These are phyloP conservation scores for Myrmophylax atrothorax DNA, from an alignment of 2,113 vertebrate species.

Conservation along the genomic window DNA sequence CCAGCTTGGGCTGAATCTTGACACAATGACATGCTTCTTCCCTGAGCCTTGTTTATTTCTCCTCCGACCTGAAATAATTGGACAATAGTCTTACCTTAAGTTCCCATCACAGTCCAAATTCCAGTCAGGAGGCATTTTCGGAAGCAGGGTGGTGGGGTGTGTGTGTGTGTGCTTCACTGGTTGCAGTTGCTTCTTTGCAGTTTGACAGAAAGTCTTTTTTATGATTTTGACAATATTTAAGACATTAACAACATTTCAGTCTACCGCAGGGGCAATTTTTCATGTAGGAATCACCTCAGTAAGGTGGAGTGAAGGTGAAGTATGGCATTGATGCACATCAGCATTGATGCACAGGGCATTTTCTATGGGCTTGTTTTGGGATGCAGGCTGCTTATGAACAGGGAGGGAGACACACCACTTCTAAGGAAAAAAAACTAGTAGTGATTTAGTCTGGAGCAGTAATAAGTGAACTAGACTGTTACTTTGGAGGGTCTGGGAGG, in stretches of 20 bases:
- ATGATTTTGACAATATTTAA: neutral
- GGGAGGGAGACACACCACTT: neutral
- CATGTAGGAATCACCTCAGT: neutral
- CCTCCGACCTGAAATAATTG: neutral
- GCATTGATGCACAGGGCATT: neutral
- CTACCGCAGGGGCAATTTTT: neutral
- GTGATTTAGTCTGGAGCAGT: neutral
- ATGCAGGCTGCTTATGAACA: neutral
- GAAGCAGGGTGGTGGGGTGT: too few species aligned
- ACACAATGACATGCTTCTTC: neutral
- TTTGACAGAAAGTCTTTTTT: neutral
- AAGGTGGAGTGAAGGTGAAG: neutral
- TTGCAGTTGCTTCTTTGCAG: neutral
- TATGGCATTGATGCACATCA: neutral
- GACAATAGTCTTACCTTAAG: neutral
- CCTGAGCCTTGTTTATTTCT: neutral
- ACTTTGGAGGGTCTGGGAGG: neutral
- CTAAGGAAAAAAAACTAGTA: neutral
- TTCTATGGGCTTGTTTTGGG: neutral
- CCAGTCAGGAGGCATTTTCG: neutral
- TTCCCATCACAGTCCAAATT: neutral
- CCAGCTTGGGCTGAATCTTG: neutral
- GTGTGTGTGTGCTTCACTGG: neutral
- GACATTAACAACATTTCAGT: neutral
- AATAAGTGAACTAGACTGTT: neutral